Evolutionary conservation across 2,113 vertebrate species (phyloP), one percentile per base, ranked within the genome.

Genomic region (Python bivittatus): DNA sequence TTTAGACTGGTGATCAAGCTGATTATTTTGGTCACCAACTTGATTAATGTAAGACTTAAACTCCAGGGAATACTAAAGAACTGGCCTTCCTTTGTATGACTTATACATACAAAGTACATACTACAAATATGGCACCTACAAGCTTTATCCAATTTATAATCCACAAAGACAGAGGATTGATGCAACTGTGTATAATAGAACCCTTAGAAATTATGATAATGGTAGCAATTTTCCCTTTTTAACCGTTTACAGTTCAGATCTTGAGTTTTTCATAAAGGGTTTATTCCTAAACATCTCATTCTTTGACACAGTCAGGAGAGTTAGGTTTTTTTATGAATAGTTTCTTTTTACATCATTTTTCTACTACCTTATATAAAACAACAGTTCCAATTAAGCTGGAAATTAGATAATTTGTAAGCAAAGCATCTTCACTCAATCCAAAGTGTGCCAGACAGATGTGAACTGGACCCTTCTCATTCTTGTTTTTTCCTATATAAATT

Each of bases 181-280:
- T 6, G 17, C 0, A 54, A n/a, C 53, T n/a, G 0, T 12, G 12
- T 86, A 48, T 52, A 58, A 52, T 42, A 44, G 57, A 22, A 57
- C 13, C 1, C 6, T 52, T 27, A 53, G 38, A 61, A 38, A 57
- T 0, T 0, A 9, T 20, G 42, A 0, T 3, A n/a, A 57, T 7
- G 29, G 11, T 17, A 22, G 17, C 72, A 20, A 83, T 83, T 90
- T 0, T 1, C 53, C 57, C 33, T 3, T 44, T 54, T 83, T 0
- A 2, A 48, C 0, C 0, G 0, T 0, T 1, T 0, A 0, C 29
- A 44, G 2, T 1, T 1, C 90, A 42, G 0, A 0, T 58, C 42
- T 72, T 68, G 1, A 4, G 22, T 87, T 2, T 42, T 85, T 20
- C 38, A 33, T n/a, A 86, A 90, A 33, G 88, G 9, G 3, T 11